A percentile compares a stretch with the other conserved stretches of the same genome.
Evolutionary conservation across 1,140 invertebrate species (phyloP).

Genomic region (Helicorthomorpha holstii): DNA sequence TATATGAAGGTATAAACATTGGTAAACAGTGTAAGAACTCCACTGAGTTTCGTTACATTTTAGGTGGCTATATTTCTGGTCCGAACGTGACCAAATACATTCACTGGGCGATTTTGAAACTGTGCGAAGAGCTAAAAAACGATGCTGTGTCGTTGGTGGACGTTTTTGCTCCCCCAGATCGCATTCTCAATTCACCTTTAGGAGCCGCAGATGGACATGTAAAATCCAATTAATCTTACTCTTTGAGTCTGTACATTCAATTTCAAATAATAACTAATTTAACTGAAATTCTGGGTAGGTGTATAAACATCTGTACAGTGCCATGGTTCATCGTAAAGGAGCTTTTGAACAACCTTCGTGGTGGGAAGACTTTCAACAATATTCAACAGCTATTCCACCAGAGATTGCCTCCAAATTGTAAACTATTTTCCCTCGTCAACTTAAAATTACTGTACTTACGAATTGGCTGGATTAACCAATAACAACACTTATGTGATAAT

Average conservation of each 20-base stretch:
- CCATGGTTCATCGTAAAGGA: constrained; percentile 47
- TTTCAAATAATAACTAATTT: no score
- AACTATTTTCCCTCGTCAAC: no score
- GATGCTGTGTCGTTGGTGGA: constrained; percentile 65
- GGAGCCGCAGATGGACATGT: constrained; percentile 66
- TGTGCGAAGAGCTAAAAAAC: constrained; percentile 43
- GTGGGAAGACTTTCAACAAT: constrained; percentile 51
- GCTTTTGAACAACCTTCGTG: constrained; percentile 53
- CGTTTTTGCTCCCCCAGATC: constrained; percentile 72
- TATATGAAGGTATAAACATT: constrained; percentile 58
- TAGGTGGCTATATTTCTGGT: constrained; percentile 19
- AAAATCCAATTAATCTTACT: not conserved
- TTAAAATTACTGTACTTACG: no score
- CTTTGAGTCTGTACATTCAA: no score
- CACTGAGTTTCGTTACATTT: no score
- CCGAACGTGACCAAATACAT: constrained; percentile 20
- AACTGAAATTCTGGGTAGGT: no score
- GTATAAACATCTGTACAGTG: constrained; percentile 52
- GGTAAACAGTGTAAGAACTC: no score
- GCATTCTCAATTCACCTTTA: constrained; percentile 57
- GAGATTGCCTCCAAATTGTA: no score
- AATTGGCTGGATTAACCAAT: no score
- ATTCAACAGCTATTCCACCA: no score
- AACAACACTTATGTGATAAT: no score
- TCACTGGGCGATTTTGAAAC: constrained; percentile 39